Conservation (phyloP, 2,113 vertebrate species). For the Carassius auratus region DNA sequence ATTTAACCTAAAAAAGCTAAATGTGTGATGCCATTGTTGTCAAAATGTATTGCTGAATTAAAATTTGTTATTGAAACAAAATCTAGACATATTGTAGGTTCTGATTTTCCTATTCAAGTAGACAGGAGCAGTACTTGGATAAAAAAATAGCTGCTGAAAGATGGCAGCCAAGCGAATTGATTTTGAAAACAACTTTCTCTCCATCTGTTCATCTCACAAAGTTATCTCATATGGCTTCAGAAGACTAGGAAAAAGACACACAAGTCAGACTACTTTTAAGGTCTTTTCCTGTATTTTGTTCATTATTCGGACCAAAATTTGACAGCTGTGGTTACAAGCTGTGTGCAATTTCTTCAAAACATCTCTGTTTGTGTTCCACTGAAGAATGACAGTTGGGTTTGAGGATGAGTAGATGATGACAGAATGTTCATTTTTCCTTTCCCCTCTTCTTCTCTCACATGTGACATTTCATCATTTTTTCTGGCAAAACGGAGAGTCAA, state of each 20-base stretch:
- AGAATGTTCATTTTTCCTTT: background rate
- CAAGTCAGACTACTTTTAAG: too few relatives aligned
- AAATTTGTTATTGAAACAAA: too few relatives aligned
- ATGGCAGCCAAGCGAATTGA: too few relatives aligned
- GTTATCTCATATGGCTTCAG: background rate
- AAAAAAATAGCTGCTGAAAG: too few relatives aligned
- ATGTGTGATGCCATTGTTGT: too few relatives aligned
- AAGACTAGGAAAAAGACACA: background rate
- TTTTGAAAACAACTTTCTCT: too few relatives aligned
- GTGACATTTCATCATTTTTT: constrained; percentile 6
- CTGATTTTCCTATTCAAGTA: too few relatives aligned
- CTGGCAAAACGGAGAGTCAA: constrained; percentile 8
- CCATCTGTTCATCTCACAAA: too few relatives aligned
- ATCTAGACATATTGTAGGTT: too few relatives aligned
- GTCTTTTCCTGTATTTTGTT: background rate
- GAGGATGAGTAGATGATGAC: background rate
- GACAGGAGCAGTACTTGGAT: too few relatives aligned
- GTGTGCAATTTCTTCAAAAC: background rate
- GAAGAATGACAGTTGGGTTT: background rate
- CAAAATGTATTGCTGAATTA: too few relatives aligned
- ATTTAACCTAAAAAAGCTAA: too few relatives aligned
- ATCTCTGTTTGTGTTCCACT: background rate
- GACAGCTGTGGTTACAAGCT: background rate
- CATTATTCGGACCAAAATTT: background rate
- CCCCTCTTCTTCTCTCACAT: background rate